Percentiles rank a stretch among this genome's conserved stretches.
phyloP scores from a whole-genome alignment of 2,888 invertebrate species.

The Drosophila sordidapex region DNA sequence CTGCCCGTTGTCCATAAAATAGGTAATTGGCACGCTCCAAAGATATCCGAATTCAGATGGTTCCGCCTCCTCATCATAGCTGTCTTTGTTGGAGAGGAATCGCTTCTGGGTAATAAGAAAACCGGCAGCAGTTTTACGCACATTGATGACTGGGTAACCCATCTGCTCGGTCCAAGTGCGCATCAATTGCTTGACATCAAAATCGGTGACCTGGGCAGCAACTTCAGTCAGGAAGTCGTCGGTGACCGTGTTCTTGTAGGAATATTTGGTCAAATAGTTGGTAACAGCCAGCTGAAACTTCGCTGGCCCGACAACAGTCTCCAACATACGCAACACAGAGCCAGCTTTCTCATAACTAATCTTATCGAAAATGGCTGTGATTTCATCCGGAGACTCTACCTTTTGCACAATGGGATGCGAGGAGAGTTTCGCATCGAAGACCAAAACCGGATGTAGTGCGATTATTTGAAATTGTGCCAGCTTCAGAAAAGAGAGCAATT shows the following conservation, averaged over 20 bases:
- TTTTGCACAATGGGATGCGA: constrained; percentile 95
- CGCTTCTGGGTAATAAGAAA: constrained; percentile 89
- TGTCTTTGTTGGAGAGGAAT: constrained; percentile 89
- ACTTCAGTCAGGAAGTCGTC: constrained; percentile 88
- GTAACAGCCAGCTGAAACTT: constrained; percentile 91
- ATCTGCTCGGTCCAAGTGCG: constrained; percentile 95
- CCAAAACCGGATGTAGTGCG: constrained; percentile 90
- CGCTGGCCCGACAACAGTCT: constrained; percentile 89
- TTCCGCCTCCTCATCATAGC: constrained; percentile 84
- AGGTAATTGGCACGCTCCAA: constrained; percentile 92
- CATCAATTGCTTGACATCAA: constrained; percentile 88
- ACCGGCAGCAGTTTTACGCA: constrained; percentile 83
- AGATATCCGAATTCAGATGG: constrained; percentile 86
- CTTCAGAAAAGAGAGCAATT: constrained; percentile 84
- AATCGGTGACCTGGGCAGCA: constrained; percentile 86
- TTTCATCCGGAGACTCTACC: constrained; percentile 93
- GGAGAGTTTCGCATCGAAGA: constrained; percentile 90
- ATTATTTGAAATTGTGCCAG: constrained; percentile 90
- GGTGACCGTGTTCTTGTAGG: constrained; percentile 92
- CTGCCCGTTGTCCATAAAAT: constrained; percentile 86
- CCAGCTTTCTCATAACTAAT: constrained; percentile 97
- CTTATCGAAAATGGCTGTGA: constrained; percentile 94
- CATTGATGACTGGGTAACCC: constrained; percentile 92
- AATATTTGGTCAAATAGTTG: constrained; percentile 89
- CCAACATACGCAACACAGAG: constrained; percentile 94